Conservation (phyloP, 1,140 invertebrate genomes). For the Drosophila albomicans region DNA sequence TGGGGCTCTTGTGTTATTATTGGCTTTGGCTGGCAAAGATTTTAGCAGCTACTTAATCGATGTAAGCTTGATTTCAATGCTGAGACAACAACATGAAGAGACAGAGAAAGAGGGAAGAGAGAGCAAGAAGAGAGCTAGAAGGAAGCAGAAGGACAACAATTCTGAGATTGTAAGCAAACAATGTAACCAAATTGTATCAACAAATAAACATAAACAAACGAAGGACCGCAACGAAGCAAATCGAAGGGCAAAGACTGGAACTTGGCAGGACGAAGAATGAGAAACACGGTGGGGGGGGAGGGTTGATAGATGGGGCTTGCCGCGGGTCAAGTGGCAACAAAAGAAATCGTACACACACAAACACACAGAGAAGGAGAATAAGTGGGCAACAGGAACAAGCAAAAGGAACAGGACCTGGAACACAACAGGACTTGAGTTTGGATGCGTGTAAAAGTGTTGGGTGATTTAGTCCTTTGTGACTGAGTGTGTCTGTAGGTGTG, state of each 20-base stretch:
- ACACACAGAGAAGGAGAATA: not conserved
- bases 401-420: conserved; percentile 16
- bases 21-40: conserved; percentile 50
- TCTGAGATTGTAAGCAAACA: conserved; percentile 80
- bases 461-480: conserved; percentile 74
- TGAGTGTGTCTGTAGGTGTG: conserved; percentile 12
- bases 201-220: conserved; percentile 80
- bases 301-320: conserved; percentile 49
- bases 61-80: conserved; percentile 73
- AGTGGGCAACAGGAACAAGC: conserved; percentile 41
- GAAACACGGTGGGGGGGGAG: not conserved
- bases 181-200: conserved; percentile 82
- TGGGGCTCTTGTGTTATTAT: conserved; percentile 38
- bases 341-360: conserved; percentile 61
- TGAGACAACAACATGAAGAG: conserved; percentile 33
- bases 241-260: conserved; percentile 21
- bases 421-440: conserved; percentile 8
- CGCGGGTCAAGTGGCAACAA: conserved; percentile 77
- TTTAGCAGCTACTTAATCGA: conserved; percentile 75
- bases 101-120: too few relatives aligned
- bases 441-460: conserved; percentile 75
- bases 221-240: conserved; percentile 40
- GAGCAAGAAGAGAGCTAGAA: conserved; percentile 2
- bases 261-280: not conserved
- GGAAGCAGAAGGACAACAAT: conserved; percentile 38